These are phyloP conservation scores for Muscicapa comitata DNA, from an alignment of 2,797 vertebrate species.

Conservation along the genomic window DNA sequence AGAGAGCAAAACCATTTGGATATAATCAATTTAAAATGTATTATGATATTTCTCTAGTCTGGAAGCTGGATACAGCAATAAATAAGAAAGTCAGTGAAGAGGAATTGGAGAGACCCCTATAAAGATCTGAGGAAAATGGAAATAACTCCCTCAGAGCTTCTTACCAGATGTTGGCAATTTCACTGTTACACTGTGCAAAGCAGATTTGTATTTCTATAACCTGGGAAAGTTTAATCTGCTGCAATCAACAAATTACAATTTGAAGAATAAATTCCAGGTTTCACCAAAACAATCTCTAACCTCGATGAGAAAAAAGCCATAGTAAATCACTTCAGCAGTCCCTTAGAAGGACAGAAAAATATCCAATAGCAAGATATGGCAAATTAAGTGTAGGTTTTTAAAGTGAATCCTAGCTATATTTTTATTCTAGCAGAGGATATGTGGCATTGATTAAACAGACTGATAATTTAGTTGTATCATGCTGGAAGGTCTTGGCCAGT, in stretches of 20 bases:
- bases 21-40: background rate
- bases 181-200: background rate
- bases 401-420: background rate
- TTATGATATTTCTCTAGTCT: background rate
- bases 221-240: background rate
- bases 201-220: background rate
- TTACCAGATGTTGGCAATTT: background rate
- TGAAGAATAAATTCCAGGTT: background rate
- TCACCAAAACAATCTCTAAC: background rate
- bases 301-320: background rate
- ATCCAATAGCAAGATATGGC: background rate
- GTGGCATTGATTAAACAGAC: background rate
- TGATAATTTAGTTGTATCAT: background rate
- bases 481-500: background rate
- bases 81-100: background rate
- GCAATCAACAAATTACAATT: background rate
- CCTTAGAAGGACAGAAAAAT: background rate
- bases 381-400: background rate
- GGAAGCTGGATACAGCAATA: background rate
- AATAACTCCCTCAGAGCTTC: background rate
- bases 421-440: background rate
- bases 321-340: background rate
- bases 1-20: background rate
- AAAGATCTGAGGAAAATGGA: background rate
- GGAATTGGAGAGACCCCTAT: background rate